Evolutionary conservation across 2,888 invertebrate genomes (phyloP), one percentile per base, ranked within the genome.

Genomic region (Sipha maydis): DNA sequence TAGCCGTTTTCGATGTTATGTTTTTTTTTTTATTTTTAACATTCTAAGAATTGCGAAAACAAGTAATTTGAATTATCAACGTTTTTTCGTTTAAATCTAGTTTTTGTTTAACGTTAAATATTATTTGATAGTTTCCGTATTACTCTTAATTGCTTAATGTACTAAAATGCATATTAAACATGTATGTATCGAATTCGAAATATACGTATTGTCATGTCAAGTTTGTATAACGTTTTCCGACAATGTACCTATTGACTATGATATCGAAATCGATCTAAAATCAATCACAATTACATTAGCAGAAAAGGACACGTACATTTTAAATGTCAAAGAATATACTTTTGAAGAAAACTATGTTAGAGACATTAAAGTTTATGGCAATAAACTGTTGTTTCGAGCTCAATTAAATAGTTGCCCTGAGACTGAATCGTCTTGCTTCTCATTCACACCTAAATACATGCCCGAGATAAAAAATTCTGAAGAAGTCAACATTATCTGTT

Each of bases 151-250:
- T 71, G 69, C 5, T 71, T 71, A 11, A 69, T 75, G 9, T 21
- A 3, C 48, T 31, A 88, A 82, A 82, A 88, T 88, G 88, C 61
- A 80, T 54, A 88, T 88, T 75, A 73, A 88, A 75, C 41, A 80
- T 75, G 88, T 80, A 82, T 88, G 88, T 88, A 88, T 88, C 41
- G 88, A 88, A 75, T 88, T 88, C 75, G 88, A 88, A 82, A 88
- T 82, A 41, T 88, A 88, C 31, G 88, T 88, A 61, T 34, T 88
- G 28, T 88, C 88, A 25, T 88, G 88, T 82, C 88, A 88, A 88
- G 88, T 82, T 75, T 88, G 75, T 82, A 75, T 88, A 67, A 88
- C 80, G 31, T 88, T 88, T 82, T 80, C 88, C 3, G 75, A 80
- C 25, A 82, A 88, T 41, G 80, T 88, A 75, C 88, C 79, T n/a